Evolutionary conservation across 2,888 invertebrate species (phyloP).

Genomic region (Lasioglossum calceatum): DNA sequence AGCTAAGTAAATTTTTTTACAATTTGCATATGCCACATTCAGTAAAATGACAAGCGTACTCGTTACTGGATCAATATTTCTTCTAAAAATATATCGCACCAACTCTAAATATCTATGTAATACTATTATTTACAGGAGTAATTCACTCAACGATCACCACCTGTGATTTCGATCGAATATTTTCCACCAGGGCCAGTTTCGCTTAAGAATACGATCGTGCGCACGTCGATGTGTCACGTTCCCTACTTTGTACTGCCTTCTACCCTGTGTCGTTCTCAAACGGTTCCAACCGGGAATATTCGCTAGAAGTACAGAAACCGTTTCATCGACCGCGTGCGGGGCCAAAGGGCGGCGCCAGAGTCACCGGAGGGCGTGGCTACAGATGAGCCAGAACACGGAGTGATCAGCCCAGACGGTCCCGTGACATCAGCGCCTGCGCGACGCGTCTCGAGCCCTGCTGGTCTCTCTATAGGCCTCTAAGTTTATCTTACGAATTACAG

Average conservation of each 20-base stretch:
- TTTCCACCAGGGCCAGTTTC: not conserved
- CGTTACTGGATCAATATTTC: not conserved
- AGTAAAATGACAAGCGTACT: not conserved
- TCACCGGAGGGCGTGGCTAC: not conserved
- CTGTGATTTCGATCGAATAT: not conserved
- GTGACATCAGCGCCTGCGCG: not conserved
- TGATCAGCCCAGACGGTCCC: not conserved
- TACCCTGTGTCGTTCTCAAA: constrained; percentile 28
- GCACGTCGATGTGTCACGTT: constrained; percentile 1
- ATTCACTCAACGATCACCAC: constrained; percentile 13
- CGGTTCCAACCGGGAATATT: not conserved
- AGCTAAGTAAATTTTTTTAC: not conserved
- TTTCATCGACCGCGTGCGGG: not conserved
- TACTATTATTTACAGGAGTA: constrained; percentile 15
- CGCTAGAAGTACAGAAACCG: not conserved
- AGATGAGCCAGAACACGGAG: not conserved
- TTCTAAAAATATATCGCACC: not conserved
- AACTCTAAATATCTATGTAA: constrained; percentile 6
- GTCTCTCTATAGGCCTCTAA: not conserved
- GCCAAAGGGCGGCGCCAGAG: not conserved
- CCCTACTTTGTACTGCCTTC: constrained; percentile 41
- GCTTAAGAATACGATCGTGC: not conserved
- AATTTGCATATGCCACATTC: not conserved
- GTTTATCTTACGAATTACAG: not conserved
- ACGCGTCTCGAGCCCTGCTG: too few relatives aligned